phyloP scores from a whole-genome alignment of 1,140 invertebrate species.

The Hyposmocoma kahamanoa region DNA sequence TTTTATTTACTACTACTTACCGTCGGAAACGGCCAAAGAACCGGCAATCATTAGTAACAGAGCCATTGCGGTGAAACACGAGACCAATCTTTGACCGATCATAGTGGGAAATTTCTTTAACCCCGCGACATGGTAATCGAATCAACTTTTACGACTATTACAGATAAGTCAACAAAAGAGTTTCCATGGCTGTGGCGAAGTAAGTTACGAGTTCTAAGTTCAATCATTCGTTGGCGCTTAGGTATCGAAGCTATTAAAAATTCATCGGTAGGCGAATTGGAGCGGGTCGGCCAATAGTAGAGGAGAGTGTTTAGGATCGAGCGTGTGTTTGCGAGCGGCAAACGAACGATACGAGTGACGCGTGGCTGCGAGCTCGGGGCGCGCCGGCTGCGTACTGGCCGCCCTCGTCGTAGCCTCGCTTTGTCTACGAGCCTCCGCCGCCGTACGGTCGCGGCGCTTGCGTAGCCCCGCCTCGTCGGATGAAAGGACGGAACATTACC shows the following conservation, averaged over 20 bases:
- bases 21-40: conserved; percentile 42
- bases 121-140: conserved; percentile 39
- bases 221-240: conserved; percentile 51
- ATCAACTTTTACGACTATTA: conserved; percentile 42
- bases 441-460: conserved; percentile 57
- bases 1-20: conserved; percentile 34
- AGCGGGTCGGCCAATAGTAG: too few species aligned
- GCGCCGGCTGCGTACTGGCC: conserved; percentile 58
- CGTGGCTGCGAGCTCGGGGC: conserved; percentile 37
- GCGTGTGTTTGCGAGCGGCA: conserved; percentile 26
- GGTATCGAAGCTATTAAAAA: conserved; percentile 60
- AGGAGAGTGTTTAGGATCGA: conserved; percentile 36
- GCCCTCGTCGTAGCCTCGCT: conserved; percentile 39
- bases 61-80: conserved; percentile 26
- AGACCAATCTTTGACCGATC: conserved; percentile 40
- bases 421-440: conserved; percentile 55
- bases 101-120: conserved; percentile 28
- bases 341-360: conserved; percentile 16
- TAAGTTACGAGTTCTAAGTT: conserved; percentile 32
- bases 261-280: conserved; percentile 51
- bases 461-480: conserved; percentile 65
- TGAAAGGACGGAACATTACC: conserved; percentile 71
- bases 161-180: conserved; percentile 39
- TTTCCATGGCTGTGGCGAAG: conserved; percentile 39
- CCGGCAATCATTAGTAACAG: conserved; percentile 36